Evolutionary conservation across 2,888 invertebrate genomes (phyloP).

Genomic region (Hemistola chrysoprasaria): DNA sequence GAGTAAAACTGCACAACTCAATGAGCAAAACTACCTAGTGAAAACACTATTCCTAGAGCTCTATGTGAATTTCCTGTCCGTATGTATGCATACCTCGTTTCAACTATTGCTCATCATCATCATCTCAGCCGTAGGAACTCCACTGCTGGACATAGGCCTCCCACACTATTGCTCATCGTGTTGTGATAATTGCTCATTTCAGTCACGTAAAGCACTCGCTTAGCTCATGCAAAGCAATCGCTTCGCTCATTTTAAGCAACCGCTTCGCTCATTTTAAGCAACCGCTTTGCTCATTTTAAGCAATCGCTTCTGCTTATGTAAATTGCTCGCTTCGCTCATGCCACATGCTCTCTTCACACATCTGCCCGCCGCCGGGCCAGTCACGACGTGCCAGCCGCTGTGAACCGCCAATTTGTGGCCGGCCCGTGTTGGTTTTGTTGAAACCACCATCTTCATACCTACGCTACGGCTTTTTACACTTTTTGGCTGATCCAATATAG

Average conservation of each 20-base stretch:
- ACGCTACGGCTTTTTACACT: conserved; percentile 65
- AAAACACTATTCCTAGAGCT: too few relatives aligned
- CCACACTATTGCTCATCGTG: too few relatives aligned
- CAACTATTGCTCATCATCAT: too few relatives aligned
- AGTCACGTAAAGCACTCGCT: too few relatives aligned
- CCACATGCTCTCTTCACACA: conserved; percentile 19
- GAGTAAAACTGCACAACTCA: too few relatives aligned
- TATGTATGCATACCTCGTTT: too few relatives aligned
- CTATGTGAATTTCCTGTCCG: too few relatives aligned
- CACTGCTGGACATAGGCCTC: too few relatives aligned
- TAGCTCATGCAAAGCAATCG: too few relatives aligned
- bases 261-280: conserved; percentile 4
- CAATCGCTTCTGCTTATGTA: conserved; percentile 8
- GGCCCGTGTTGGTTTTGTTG: conserved; percentile 80
- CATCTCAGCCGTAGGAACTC: too few relatives aligned
- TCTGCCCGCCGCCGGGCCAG: conserved; percentile 61
- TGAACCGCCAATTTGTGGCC: conserved; percentile 79
- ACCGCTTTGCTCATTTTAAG: conserved; percentile 5
- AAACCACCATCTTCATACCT: conserved; percentile 76
- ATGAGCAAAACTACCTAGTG: too few relatives aligned
- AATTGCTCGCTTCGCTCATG: conserved; percentile 45
- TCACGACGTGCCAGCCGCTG: conserved; percentile 73
- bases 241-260: conserved; percentile 2
- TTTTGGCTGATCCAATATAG: conserved; percentile 46
- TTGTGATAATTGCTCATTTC: too few relatives aligned